phyloP scores from a whole-genome alignment of 2,888 invertebrate genomes.

The Tigriopus californicus region DNA sequence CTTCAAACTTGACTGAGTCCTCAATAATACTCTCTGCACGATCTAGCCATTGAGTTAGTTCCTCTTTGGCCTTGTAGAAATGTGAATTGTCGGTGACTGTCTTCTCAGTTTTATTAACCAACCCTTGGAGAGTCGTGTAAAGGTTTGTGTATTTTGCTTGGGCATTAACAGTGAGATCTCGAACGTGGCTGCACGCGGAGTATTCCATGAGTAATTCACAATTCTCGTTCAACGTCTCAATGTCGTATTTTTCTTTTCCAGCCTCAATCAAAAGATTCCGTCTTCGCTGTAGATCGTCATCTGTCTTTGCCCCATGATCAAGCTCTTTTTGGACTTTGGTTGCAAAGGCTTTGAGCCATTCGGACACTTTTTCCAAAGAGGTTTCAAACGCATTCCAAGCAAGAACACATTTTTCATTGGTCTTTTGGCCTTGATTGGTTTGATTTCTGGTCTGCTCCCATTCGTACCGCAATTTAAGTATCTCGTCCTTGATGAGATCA shows the following conservation, averaged over 20 bases:
- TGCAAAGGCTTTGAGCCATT: conserved; percentile 37
- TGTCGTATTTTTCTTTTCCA: conserved; percentile 47
- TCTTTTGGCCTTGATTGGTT: conserved; percentile 53
- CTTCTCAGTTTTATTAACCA: conserved; percentile 70
- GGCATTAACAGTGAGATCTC: conserved; percentile 64
- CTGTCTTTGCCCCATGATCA: conserved; percentile 17
- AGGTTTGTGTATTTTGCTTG: conserved; percentile 63
- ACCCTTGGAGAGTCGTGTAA: conserved; percentile 47
- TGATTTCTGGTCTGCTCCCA: conserved; percentile 61
- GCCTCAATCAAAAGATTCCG: conserved; percentile 53
- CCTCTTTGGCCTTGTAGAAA: conserved; percentile 64
- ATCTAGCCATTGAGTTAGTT: conserved; percentile 63
- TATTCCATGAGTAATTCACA: conserved; percentile 71
- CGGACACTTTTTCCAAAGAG: conserved; percentile 48
- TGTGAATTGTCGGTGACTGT: conserved; percentile 77
- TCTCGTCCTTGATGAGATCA: conserved; percentile 58
- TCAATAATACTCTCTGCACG: conserved; percentile 60
- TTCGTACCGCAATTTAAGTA: conserved; percentile 54
- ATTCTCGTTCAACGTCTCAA: conserved; percentile 67
- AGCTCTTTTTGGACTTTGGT: conserved; percentile 17
- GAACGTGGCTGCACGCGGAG: conserved; percentile 61
- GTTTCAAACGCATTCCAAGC: conserved; percentile 63
- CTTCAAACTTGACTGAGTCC: conserved; percentile 53
- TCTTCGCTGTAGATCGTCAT: conserved; percentile 19
- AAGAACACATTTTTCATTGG: conserved; percentile 50